A percentile compares a stretch with the other conserved stretches of the same genome.
These are phyloP conservation scores for Halcyon senegalensis DNA, from an alignment of 2,113 vertebrate genomes.

Conservation along the genomic window DNA sequence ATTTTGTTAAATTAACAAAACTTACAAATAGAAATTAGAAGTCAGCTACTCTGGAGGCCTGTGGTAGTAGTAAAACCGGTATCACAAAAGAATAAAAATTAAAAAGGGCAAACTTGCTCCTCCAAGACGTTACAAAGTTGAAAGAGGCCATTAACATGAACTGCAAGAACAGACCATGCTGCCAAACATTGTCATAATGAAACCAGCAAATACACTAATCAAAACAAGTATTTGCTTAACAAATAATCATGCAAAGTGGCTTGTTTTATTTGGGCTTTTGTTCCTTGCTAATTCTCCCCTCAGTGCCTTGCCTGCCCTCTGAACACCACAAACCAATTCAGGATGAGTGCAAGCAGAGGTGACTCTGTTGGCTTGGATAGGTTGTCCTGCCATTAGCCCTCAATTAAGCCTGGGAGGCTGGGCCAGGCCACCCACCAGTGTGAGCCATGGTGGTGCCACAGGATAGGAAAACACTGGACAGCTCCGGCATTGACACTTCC, in stretches of 20 bases:
- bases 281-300: neutral
- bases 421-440: accelerated
- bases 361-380: neutral
- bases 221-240: slow-evolving; percentile 22
- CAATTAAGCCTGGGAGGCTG: neutral
- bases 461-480: neutral
- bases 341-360: neutral
- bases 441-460: neutral
- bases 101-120: neutral
- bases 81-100: neutral
- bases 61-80: neutral
- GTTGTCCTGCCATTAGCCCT: neutral
- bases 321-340: neutral
- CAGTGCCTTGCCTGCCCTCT: neutral
- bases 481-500: neutral
- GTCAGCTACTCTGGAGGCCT: neutral
- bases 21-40: neutral
- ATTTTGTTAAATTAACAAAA: neutral
- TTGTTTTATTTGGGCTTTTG: neutral
- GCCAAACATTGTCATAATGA: neutral
- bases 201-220: neutral
- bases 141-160: neutral
- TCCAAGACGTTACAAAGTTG: neutral
- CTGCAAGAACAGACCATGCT: neutral
- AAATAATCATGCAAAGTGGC: neutral